These are phyloP conservation scores for Lepidochrysops patricia DNA, from an alignment of 2,888 invertebrate species.

Conservation along the genomic window DNA sequence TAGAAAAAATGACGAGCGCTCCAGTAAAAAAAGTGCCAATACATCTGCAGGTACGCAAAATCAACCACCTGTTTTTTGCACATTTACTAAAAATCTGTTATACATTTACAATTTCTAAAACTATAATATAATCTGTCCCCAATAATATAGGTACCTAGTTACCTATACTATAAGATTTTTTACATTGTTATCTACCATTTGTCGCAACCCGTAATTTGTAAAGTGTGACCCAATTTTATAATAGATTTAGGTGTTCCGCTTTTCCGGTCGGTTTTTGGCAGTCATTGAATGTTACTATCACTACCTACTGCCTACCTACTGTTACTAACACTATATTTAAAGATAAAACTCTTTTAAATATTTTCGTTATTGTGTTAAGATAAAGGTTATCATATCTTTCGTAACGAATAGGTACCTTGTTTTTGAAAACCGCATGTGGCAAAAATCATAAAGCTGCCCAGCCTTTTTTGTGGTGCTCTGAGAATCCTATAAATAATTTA, in stretches of 20 bases:
- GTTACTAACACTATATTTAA: slow-evolving; percentile 11
- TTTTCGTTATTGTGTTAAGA: not conserved
- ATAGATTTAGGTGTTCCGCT: slow-evolving; percentile 28
- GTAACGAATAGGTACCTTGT: not conserved
- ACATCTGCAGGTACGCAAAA: slow-evolving; percentile 86
- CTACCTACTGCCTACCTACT: too few relatives aligned
- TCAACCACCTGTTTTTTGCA: slow-evolving; percentile 50
- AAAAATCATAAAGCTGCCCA: not conserved
- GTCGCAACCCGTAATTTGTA: slow-evolving; percentile 10
- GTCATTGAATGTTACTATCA: not conserved
- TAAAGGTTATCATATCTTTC: not conserved
- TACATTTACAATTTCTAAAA: not conserved
- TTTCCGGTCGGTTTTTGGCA: slow-evolving; percentile 25
- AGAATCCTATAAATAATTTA: not conserved
- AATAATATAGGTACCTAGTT: too few relatives aligned
- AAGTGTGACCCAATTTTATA: slow-evolving; percentile 40
- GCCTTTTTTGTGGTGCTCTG: not conserved
- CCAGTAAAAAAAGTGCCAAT: slow-evolving; percentile 96
- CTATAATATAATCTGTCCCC: not conserved
- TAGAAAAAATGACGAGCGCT: slow-evolving; percentile 76
- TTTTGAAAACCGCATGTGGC: not conserved
- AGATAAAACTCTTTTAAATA: slow-evolving; percentile 3
- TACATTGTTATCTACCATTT: not conserved
- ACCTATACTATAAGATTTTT: not conserved
- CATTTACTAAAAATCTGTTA: slow-evolving; percentile 22